Evolutionary conservation across 2,113 vertebrate genomes (phyloP).

Genomic region (Corvus hawaiiensis): DNA sequence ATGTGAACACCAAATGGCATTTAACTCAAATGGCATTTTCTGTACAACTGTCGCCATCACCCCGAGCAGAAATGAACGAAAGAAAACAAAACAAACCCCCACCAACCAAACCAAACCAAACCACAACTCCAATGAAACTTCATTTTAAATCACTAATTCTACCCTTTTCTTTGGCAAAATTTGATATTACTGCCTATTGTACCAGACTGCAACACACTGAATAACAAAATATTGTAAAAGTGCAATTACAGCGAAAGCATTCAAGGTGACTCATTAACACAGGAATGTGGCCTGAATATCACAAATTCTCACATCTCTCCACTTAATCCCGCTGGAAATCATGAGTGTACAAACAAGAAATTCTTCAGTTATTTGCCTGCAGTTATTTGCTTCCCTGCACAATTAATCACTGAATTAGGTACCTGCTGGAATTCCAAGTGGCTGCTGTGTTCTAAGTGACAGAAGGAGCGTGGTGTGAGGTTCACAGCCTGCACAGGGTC

Average conservation of each 20-base stretch:
- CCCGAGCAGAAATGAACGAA: fast-evolving
- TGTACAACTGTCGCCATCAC: fast-evolving
- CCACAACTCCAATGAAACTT: background rate
- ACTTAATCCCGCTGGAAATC: background rate
- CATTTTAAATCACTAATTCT: background rate
- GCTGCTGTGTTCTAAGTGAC: background rate
- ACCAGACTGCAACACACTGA: background rate
- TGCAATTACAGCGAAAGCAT: background rate
- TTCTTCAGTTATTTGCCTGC: background rate
- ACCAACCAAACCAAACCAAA: background rate
- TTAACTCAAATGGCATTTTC: background rate
- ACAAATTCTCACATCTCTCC: background rate
- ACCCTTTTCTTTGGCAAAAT: background rate
- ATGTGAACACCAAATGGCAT: background rate
- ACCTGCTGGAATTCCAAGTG: background rate
- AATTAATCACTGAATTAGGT: background rate
- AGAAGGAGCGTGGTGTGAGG: background rate
- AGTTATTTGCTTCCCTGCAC: background rate
- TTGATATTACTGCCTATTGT: background rate
- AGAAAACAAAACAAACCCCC: background rate
- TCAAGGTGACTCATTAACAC: background rate
- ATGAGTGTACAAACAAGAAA: background rate
- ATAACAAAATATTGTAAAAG: background rate
- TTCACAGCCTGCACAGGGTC: background rate
- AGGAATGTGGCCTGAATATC: background rate